These are phyloP conservation scores for Cyprinodon variegatus DNA, from an alignment of 2,113 vertebrate genomes.

Conservation along the genomic window DNA sequence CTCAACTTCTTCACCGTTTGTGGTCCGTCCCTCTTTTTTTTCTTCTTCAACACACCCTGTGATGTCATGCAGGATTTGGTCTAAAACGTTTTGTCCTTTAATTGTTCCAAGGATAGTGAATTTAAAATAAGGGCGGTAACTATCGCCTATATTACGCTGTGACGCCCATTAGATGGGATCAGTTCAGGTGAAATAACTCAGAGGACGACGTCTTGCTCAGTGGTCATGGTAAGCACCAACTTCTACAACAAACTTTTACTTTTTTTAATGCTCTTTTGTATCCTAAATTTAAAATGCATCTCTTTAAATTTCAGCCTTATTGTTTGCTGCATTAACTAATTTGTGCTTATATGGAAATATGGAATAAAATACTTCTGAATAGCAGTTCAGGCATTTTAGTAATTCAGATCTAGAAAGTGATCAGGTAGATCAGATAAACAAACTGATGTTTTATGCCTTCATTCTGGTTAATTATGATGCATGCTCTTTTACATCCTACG, in stretches of 20 bases:
- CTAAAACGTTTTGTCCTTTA: constrained; percentile 57
- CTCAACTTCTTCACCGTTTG: background rate
- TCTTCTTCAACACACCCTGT: constrained; percentile 48
- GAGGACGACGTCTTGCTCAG: constrained; percentile 25
- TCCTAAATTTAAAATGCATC: background rate
- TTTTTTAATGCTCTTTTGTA: background rate
- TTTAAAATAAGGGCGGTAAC: constrained; percentile 49
- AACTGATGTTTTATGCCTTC: background rate
- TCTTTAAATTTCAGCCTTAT: background rate
- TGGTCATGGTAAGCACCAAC: constrained; percentile 61
- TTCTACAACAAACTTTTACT: background rate
- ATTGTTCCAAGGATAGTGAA: background rate
- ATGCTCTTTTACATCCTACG: background rate
- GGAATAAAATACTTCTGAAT: background rate
- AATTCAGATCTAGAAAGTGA: background rate
- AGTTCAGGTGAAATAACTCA: constrained; percentile 25
- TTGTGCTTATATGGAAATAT: background rate
- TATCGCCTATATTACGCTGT: constrained; percentile 12
- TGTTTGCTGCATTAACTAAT: background rate
- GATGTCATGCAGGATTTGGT: constrained; percentile 42
- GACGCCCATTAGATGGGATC: constrained; percentile 19
- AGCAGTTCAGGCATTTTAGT: background rate
- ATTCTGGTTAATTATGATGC: background rate
- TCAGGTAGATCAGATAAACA: background rate
- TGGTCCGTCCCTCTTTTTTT: no score